Evolutionary conservation across 1,140 invertebrate genomes (phyloP).

Genomic region (Condylostylus longicornis): DNA sequence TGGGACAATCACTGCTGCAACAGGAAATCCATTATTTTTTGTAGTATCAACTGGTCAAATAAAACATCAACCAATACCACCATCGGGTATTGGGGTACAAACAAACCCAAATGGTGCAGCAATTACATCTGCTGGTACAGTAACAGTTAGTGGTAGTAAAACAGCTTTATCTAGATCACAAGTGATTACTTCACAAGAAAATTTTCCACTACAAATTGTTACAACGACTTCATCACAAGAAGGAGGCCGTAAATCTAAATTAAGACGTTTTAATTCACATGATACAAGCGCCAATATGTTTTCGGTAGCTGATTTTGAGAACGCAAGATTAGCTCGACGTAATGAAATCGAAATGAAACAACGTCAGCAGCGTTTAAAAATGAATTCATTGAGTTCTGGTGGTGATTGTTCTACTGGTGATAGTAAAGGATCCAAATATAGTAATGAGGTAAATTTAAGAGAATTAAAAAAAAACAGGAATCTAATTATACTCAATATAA

Average conservation of each 20-base stretch:
- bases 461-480: no score
- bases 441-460: conserved; percentile 17
- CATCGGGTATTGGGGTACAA: no score
- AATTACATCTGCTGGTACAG: no score
- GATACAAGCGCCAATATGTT: conserved; percentile 32
- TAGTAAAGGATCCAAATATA: conserved; percentile 28
- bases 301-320: conserved; percentile 31
- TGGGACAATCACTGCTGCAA: background rate
- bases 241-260: conserved; percentile 27
- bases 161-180: conserved; percentile 1
- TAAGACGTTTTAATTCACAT: conserved; percentile 30
- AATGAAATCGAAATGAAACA: conserved; percentile 31
- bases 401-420: conserved; percentile 30
- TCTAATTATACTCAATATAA: background rate
- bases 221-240: conserved; percentile 1
- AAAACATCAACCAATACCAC: background rate
- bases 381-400: conserved; percentile 17
- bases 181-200: conserved; percentile 7
- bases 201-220: conserved; percentile 7
- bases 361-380: conserved; percentile 17
- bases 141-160: conserved; percentile 1
- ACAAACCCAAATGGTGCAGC: no score
- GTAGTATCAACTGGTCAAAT: background rate
- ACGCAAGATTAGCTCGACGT: conserved; percentile 28
- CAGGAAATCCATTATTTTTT: no score